Base-by-base conservation (phyloP, 2,113 vertebrate species). In the Setophaga coronata region DNA sequence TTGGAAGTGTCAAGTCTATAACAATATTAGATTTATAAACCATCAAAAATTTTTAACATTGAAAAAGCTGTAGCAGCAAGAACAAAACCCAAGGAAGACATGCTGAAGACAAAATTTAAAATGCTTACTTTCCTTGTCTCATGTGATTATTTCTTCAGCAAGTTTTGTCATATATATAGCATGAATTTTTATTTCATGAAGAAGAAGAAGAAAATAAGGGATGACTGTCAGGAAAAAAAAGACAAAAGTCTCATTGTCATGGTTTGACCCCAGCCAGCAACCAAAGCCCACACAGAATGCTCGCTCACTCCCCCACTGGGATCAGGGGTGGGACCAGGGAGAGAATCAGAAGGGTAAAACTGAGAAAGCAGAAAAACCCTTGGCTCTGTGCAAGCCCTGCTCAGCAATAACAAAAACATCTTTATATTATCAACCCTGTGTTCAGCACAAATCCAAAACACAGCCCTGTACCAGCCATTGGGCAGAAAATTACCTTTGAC, bases 271-370 rank as follows among this genome's bases (percentile, higher is more conserved):
- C 19, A 34, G 6, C 12, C 58, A 58, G 26, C 33, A 81, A 16
- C 51, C 51, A 43, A 89, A 33, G 33, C 28, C 28, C 33, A 38
- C 43, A 11, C 1, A 51, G 23, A 26, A 12, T 33, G 2, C 43
- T 66, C 0, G 0, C 26, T 36, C 36, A 19, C 15, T 73, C 8
- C 18, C 9, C 8, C 14, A 23, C 45, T 18, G 28, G 34, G 10
- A 38, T 61, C 25, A 40, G 36, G 36, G 18, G 31, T 4, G 15
- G 26, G 12, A 23, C 26, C 23, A 36, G 21, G 17, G 31, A 42
- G 34, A 56, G 16, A 62, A 54, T 29, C 8, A 45, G 40, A 50
- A 65, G 31, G 5, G 10, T 34, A 23, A 42, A 72, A 33, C 25
- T 25, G 43, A 57, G 18, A 58, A 65, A 64, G 20, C 50, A 64